Percentiles rank a stretch among this genome's conserved stretches.
Evolutionary conservation across 2,113 vertebrate species (phyloP).

Genomic region (Corythaeola cristata): DNA sequence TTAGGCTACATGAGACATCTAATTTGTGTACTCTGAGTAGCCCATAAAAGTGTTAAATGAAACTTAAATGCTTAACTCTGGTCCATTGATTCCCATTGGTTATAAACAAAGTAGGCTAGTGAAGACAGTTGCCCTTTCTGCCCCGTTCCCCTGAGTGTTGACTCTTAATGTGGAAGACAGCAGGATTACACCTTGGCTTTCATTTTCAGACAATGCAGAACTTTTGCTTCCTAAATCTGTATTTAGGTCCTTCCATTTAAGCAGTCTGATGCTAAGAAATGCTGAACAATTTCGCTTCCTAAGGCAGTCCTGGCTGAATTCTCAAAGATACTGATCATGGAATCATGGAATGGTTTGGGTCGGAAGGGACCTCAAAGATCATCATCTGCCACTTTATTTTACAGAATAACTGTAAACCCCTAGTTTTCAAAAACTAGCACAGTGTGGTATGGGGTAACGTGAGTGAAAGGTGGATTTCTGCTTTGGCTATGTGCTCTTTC

Average conservation of each 20-base stretch:
- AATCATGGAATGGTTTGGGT: no score
- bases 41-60: background rate
- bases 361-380: no score
- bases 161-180: background rate
- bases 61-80: background rate
- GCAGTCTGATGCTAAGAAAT: background rate
- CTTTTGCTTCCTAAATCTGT: background rate
- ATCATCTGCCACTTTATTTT: background rate
- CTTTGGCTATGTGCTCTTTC: background rate
- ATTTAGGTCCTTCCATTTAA: background rate
- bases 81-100: background rate
- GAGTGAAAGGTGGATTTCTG: conserved; percentile 44
- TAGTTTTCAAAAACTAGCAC: background rate
- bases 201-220: background rate
- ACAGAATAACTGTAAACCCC: background rate
- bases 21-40: background rate
- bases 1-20: background rate
- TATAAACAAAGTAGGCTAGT: background rate
- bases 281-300: background rate
- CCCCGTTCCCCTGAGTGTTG: background rate
- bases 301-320: background rate
- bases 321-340: background rate
- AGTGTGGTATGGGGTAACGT: background rate
- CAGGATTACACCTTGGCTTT: background rate
- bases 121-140: background rate